phyloP scores from a whole-genome alignment of 2,113 vertebrate species.

The Neogobius melanostomus region DNA sequence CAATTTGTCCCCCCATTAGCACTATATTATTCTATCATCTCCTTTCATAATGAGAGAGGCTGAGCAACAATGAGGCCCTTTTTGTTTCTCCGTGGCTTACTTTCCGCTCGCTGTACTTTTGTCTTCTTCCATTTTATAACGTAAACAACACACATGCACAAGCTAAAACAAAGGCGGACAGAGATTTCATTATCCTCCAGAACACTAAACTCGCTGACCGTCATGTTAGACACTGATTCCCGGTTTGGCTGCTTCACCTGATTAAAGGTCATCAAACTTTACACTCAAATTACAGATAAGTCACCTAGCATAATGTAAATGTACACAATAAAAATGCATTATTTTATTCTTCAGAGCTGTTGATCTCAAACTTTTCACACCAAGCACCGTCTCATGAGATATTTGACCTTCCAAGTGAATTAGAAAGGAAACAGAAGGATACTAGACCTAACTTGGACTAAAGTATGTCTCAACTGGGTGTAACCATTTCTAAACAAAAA shows the following conservation, averaged over 20 bases:
- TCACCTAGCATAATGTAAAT: too few relatives aligned
- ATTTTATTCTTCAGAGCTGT: too few relatives aligned
- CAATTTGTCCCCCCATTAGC: slow-evolving; percentile 70
- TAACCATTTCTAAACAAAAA: too few relatives aligned
- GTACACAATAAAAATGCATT: too few relatives aligned
- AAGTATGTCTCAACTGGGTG: too few relatives aligned
- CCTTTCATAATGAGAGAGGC: slow-evolving; percentile 53
- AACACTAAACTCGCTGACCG: slow-evolving; percentile 28
- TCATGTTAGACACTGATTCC: slow-evolving; percentile 49
- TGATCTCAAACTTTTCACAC: too few relatives aligned
- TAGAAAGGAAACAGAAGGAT: too few relatives aligned
- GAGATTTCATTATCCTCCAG: slow-evolving; percentile 42
- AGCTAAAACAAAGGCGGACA: slow-evolving; percentile 29
- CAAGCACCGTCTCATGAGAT: too few relatives aligned
- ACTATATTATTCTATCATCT: slow-evolving; percentile 67
- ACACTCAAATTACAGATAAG: slow-evolving; percentile 5
- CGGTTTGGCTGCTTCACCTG: slow-evolving; percentile 61
- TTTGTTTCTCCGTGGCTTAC: slow-evolving; percentile 37
- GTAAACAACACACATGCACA: slow-evolving; percentile 10
- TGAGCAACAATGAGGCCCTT: slow-evolving; percentile 43
- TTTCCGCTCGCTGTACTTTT: slow-evolving; percentile 35
- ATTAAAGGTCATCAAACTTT: slow-evolving; percentile 56
- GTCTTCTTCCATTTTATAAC: slow-evolving; percentile 15
- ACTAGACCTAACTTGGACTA: too few relatives aligned
- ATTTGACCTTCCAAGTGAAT: too few relatives aligned